Conservation (phyloP, 1,140 invertebrate species). For the Planococcus citri region DNA sequence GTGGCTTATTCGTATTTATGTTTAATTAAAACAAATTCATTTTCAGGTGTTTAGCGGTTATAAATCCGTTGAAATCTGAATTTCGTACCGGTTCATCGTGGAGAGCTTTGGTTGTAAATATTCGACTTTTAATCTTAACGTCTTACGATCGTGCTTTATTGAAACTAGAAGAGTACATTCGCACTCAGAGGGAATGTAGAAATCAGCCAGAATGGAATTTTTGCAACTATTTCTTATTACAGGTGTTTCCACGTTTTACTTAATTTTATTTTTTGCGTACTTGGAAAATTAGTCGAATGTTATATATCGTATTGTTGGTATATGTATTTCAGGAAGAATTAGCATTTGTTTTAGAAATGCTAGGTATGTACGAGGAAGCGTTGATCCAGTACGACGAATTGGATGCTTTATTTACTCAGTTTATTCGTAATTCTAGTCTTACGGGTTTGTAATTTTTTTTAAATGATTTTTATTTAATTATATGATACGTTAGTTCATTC, state of each 20-base stretch:
- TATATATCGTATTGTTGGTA: conserved; percentile 31
- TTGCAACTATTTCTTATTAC: conserved; percentile 83
- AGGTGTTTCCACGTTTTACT: conserved; percentile 41
- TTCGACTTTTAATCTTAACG: conserved; percentile 69
- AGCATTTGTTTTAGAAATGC: conserved; percentile 86
- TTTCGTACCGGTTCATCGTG: conserved; percentile 79
- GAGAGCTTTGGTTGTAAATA: conserved; percentile 64
- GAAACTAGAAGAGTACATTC: conserved; percentile 81
- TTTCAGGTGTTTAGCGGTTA: conserved; percentile 80
- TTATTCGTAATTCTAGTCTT: conserved; percentile 80
- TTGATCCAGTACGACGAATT: conserved; percentile 94
- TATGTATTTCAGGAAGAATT: conserved; percentile 78
- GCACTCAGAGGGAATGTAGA: conserved; percentile 74
- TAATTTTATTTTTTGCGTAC: background rate
- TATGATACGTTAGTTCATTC: conserved; percentile 11
- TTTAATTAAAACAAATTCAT: too few species aligned
- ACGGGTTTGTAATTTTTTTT: conserved; percentile 42
- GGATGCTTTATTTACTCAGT: conserved; percentile 93
- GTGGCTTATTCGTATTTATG: too few species aligned
- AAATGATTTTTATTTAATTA: background rate
- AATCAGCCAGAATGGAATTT: conserved; percentile 89
- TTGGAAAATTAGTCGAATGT: background rate
- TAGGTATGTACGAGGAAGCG: conserved; percentile 86
- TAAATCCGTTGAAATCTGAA: conserved; percentile 81
- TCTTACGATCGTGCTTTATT: conserved; percentile 75